A percentile compares a stretch with the other conserved stretches of the same genome.
These are phyloP conservation scores for Capromys pilorides DNA, from an alignment of 2,797 vertebrate genomes.

Conservation along the genomic window DNA sequence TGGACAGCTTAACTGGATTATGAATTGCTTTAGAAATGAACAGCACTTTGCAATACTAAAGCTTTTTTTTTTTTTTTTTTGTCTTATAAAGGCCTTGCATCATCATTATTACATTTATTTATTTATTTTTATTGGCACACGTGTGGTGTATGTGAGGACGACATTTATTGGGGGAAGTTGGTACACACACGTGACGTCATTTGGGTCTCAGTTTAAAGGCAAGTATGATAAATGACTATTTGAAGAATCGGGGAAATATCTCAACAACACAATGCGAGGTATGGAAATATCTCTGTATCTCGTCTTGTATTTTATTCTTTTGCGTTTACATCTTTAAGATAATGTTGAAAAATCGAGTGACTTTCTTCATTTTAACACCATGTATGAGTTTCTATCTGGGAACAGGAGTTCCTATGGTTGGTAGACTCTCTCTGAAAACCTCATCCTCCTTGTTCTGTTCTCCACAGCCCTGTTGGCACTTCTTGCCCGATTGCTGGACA, in stretches of 20 bases:
- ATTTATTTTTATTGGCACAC: background rate
- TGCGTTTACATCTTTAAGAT: too few relatives aligned
- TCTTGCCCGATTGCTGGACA: background rate
- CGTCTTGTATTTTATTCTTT: too few relatives aligned
- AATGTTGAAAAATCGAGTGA: too few relatives aligned
- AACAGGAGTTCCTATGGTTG: background rate
- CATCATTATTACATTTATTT: background rate
- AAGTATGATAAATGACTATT: background rate
- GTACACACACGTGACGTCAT: background rate
- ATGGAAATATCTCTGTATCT: too few relatives aligned
- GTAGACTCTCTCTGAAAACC: accelerated
- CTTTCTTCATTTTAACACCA: too few relatives aligned
- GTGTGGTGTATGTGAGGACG: background rate
- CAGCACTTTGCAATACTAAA: background rate
- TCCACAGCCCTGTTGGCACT: background rate
- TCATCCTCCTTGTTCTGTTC: too few relatives aligned
- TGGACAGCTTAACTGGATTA: background rate
- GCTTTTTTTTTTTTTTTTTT: background rate
- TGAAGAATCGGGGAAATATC: background rate
- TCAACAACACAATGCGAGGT: too few relatives aligned
- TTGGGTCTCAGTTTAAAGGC: background rate
- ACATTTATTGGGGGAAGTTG: background rate
- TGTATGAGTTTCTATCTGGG: accelerated
- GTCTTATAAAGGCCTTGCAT: background rate
- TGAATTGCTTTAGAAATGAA: background rate